Conservation (phyloP, 2,888 invertebrate genomes). For the Macrophya alboannulata region DNA sequence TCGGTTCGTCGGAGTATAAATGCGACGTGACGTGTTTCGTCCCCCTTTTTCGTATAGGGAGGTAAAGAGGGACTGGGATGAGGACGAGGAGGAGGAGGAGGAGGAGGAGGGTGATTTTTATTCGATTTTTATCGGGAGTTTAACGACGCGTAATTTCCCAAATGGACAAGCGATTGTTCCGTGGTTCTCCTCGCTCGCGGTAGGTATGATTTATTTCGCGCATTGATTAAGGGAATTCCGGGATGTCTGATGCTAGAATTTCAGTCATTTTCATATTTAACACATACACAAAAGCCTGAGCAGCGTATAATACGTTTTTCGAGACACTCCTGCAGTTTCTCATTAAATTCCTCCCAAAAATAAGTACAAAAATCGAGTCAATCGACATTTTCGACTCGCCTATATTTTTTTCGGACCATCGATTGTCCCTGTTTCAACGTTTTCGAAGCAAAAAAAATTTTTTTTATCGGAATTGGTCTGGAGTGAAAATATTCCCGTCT, state of each 20-base stretch:
- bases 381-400: no score
- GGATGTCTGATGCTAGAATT: not conserved
- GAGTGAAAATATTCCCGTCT: no score
- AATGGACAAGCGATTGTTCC: conserved; percentile 69
- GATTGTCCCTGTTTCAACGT: not conserved
- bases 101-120: conserved; percentile 57
- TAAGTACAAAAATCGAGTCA: not conserved
- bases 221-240: conserved; percentile 3
- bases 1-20: conserved; percentile 50
- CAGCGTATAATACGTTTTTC: no score
- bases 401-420: not conserved
- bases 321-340: no score
- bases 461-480: not conserved
- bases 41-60: not conserved
- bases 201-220: conserved; percentile 37
- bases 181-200: conserved; percentile 56
- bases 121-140: conserved; percentile 68
- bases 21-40: conserved; percentile 17
- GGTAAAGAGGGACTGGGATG: not conserved
- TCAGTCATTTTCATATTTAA: conserved; percentile 9
- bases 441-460: not conserved
- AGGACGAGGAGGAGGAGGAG: conserved; percentile 49
- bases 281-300: not conserved
- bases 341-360: no score
- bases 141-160: conserved; percentile 72